phyloP scores from a whole-genome alignment of 2,113 vertebrate species.

The Cyprinodon variegatus region DNA sequence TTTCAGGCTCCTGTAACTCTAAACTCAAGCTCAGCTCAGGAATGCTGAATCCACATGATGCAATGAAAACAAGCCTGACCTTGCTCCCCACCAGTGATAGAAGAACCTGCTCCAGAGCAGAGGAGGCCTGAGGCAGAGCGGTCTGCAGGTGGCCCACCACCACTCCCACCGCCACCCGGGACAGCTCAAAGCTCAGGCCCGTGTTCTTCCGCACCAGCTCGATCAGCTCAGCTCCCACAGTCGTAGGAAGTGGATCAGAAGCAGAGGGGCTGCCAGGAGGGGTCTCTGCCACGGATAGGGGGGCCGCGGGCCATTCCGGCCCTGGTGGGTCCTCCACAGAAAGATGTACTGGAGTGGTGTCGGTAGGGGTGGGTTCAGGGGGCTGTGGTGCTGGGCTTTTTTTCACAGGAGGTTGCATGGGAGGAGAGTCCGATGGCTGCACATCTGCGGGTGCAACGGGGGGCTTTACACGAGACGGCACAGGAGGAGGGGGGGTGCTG shows the following conservation, averaged over 20 bases:
- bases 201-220: conserved; percentile 97
- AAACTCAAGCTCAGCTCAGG: not conserved
- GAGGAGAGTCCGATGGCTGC: conserved; percentile 29
- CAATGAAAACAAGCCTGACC: conserved; percentile 78
- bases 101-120: conserved; percentile 91
- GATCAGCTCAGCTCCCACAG: conserved; percentile 91
- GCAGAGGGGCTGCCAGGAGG: conserved; percentile 58
- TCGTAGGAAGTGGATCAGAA: conserved; percentile 79
- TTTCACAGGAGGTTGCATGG: conserved; percentile 49
- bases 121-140: conserved; percentile 81
- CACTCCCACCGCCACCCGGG: conserved; percentile 91
- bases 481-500: conserved; percentile 91
- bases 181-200: conserved; percentile 92
- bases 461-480: conserved; percentile 87
- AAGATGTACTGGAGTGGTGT: conserved; percentile 50
- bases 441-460: conserved; percentile 6
- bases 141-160: conserved; percentile 94
- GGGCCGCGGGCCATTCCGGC: conserved; percentile 61
- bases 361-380: conserved; percentile 20
- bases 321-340: conserved; percentile 50
- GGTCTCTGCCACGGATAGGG: conserved; percentile 65
- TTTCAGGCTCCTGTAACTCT: conserved; percentile 29
- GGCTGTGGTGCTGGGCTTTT: conserved; percentile 68
- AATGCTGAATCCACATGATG: conserved; percentile 12
- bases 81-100: conserved; percentile 93